phyloP scores from a whole-genome alignment of 2,113 vertebrate genomes.

The Pseudonaja textilis region DNA sequence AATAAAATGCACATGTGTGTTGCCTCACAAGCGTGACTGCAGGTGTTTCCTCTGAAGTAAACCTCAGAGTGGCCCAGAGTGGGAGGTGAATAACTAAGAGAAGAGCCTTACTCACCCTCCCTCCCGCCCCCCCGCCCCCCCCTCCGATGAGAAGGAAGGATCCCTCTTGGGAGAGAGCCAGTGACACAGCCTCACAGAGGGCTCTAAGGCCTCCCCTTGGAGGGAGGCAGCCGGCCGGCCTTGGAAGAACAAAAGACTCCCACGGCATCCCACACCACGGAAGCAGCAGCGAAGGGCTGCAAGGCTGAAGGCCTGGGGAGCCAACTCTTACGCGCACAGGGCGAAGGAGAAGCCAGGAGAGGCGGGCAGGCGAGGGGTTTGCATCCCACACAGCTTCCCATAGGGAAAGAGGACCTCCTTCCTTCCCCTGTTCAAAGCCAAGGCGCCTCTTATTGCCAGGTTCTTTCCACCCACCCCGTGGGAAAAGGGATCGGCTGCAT shows the following conservation, averaged over 20 bases:
- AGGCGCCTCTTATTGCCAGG: background rate
- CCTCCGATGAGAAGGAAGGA: background rate
- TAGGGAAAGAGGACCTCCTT: background rate
- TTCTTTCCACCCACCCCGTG: background rate
- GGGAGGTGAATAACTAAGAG: background rate
- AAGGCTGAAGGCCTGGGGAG: background rate
- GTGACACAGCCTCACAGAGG: background rate
- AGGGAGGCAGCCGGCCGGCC: background rate
- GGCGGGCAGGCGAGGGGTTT: rapidly evolving
- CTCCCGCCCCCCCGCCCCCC: background rate
- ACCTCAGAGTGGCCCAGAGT: background rate
- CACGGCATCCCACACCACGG: background rate
- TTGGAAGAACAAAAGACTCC: conserved; percentile 8
- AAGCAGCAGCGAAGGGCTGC: background rate
- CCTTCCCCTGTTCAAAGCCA: background rate
- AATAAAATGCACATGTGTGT: background rate
- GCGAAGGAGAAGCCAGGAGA: background rate
- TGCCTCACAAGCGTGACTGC: background rate
- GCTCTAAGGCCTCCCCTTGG: background rate
- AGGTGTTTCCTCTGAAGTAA: background rate
- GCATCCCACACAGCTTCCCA: background rate
- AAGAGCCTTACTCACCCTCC: conserved; percentile 4
- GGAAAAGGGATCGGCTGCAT: background rate
- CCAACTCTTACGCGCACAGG: background rate
- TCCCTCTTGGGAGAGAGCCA: background rate